Evolutionary conservation across 2,888 invertebrate species (phyloP), one percentile per base, ranked within the genome.

Genomic region (Noctua comes): DNA sequence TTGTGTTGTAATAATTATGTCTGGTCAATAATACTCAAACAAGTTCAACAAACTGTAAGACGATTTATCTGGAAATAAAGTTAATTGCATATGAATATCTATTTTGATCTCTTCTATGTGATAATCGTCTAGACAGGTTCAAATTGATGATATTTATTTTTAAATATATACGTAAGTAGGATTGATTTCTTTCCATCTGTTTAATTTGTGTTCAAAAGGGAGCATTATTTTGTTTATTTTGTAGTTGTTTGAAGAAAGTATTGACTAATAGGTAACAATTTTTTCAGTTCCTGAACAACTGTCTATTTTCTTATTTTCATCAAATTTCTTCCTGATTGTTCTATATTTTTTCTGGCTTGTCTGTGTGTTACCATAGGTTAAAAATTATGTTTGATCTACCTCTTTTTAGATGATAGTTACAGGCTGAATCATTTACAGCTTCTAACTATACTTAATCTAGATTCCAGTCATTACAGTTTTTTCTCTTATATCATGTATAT

Each of bases 1-100:
- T 16, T 13, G 13, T 74, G 51, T 73, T 48, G 18, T 68, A 36
- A 68, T 54, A n/a, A n/a, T n/a, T n/a, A 6, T 46, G 8, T 48
- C 36, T 65, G 21, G 66, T 48, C 2, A 68, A 16, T 54, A 46
- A 59, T 48, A 36, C 48, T 27, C 16, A 59, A 79, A 57, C 16
- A 46, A 68, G 16, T 68, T 57, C 13, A 27, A 27, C 7, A 51
- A 59, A 43, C 48, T 18, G 46, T 48, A 8, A 16, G 8, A 40
- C 1, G 16, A 27, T 31, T 36, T 48, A 48, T 40, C 16, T 48
- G 36, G 10, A 54, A 40, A 21, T 13, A 27, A 36, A 46, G 1
- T 24, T 54, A 16, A 78, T 40, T 40, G 36, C 11, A 40, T 8
- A 31, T 84, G 31, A 59, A 43, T 59, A 24, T 79, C 2, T 36